Base-by-base conservation (phyloP, 1,140 invertebrate species). In the Drosophila ogumai region DNA sequence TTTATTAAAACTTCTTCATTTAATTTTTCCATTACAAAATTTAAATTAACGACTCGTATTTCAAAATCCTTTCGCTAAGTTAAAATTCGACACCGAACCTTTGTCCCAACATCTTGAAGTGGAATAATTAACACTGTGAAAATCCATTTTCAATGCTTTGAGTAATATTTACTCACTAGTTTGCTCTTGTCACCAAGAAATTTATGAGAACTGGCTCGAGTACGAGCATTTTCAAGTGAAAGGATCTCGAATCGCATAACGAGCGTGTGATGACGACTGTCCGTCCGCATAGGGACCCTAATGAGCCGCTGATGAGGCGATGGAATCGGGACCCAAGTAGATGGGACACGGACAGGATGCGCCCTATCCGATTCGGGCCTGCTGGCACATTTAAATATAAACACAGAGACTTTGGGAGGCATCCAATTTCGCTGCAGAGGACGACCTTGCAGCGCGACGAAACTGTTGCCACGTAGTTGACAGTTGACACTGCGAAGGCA, bases 301-400 rank as follows among this genome's bases (percentile, higher is more conserved):
- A 87, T 87, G 84, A 87, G 82, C 63, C 68, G 59, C 44, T 77
- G 46, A 68, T 44, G 58, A 44, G 36, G 55, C 41, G 19, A 34
- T 17, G 38, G 40, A 38, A 25, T 44, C 17, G 19, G 40, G 28
- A 22, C 36, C 17, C 19, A 8, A 43, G 41, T 41, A 65, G 67
- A 36, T 61, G 43, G 59, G 31, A 46, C 50, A 15, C 17, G 40
- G 47, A 63, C 84, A 88, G 84, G 84, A 87, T 87, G 85, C 52
- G 17, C 67, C 67, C 82, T 77, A 66, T 87, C 76, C 79, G 57
- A 74, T 88, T 57, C 56, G 56, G 40, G 31, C 22, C 34, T 55
- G 85, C 64, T 88, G 84, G 80, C 85, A 90, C 66, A 78, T 88
- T 88, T 78, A 90, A 88, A 88, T 88, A 88, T 88, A 88, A 88